Evolutionary conservation across 2,797 vertebrate species (phyloP).

Genomic region (Peromyscus eremicus): DNA sequence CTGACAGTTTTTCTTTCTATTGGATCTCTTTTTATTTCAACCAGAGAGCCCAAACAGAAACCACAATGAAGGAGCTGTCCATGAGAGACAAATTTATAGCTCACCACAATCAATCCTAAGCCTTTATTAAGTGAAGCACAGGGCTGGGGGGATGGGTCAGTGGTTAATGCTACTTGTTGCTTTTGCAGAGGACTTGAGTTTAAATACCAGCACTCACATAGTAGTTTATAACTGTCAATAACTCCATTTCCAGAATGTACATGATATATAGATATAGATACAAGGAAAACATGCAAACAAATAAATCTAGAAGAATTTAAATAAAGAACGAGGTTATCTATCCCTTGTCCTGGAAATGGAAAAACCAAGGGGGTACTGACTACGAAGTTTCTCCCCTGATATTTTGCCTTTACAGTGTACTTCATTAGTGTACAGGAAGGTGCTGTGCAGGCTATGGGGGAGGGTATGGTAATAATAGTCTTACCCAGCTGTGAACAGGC

Average conservation of each 20-base stretch:
- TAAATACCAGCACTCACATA: neutral
- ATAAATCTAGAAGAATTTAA: neutral
- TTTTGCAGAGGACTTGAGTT: neutral
- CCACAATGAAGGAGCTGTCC: neutral
- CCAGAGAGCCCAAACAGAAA: neutral
- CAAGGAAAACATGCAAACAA: neutral
- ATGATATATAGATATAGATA: neutral
- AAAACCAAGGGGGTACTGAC: neutral
- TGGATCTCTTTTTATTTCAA: neutral
- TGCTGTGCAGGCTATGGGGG: no score
- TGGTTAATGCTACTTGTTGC: neutral
- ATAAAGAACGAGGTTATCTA: neutral
- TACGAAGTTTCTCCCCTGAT: neutral
- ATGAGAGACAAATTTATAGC: neutral
- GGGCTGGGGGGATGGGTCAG: neutral
- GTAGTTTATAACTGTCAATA: neutral
- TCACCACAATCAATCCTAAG: neutral
- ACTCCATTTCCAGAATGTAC: neutral
- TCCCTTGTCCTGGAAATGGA: neutral
- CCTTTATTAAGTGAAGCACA: neutral
- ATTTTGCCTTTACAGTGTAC: neutral
- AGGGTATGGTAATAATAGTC: no score
- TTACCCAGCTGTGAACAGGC: neutral
- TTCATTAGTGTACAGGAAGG: neutral
- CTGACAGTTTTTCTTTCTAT: neutral